Base-by-base conservation (phyloP, 2,888 invertebrate species). In the Corbicula japonica region DNA sequence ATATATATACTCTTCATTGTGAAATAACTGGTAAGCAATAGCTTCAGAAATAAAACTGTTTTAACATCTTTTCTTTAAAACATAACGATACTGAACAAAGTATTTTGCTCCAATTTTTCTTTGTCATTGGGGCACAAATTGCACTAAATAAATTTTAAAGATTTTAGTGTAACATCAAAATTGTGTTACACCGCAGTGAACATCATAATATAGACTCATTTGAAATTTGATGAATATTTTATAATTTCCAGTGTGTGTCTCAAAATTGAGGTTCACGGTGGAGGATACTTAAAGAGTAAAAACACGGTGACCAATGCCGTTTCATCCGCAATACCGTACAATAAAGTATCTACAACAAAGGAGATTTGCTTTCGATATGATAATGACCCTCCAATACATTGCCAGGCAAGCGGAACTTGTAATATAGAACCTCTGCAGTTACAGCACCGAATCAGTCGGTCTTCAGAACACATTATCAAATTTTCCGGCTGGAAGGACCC, bases 401-500 rank as follows among this genome's bases (percentile, higher is more conserved):
- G 83, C 54, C n/a, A n/a, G 2, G 72, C 58, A 44, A 32, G 12
- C 4, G 41, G 12, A 8, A n/a, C 34, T 18, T 83, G 83, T 63
- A 3, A 38, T 0, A n/a, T 1, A 32, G 85, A 83, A n/a, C 80
- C 85, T 0, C 52, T 85, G 5, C 28, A 60, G 15, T n/a, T 83
- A 32, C 3, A 23, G 12, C 48, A 26, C 0, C 35, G 80, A 56
- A 63, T 82, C 0, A 79, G 80, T 18, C 60, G 65, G 15, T 41
- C 63, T n/a, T 30, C 60, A 12, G 61, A 58, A 2, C 54, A 80
- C 23, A 48, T 54, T 12, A 75, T 85, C 6, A 21, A 44, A 2
- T 72, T 84, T n/a, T 21, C 34, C 1, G 85, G 83, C 2, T 87
- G 86, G 84, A 18, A 21, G 3, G 87, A 87, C 44, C 82, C 84